Conservation (phyloP, 2,113 vertebrate genomes). For the Orthonyx spaldingii region DNA sequence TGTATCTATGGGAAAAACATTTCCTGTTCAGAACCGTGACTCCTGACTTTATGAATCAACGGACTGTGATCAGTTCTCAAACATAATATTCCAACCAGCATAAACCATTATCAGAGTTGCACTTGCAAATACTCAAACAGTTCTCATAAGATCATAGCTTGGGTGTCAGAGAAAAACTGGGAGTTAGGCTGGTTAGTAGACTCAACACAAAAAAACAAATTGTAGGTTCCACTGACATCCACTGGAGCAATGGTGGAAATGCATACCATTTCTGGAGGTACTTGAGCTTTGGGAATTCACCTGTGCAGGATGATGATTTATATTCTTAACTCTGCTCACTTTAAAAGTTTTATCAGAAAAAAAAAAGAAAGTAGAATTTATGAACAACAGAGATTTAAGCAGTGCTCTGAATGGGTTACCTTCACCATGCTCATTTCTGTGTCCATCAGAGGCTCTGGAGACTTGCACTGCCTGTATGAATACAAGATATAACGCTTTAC, state of each 20-base stretch:
- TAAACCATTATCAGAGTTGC: background rate
- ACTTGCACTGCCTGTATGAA: background rate
- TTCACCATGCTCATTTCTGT: background rate
- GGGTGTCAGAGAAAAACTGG: background rate
- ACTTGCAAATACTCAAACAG: background rate
- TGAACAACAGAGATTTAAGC: background rate
- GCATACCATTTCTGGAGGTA: background rate
- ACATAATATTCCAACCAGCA: background rate
- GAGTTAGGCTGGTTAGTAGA: background rate
- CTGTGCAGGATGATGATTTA: background rate
- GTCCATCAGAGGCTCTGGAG: background rate
- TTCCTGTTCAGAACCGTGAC: background rate
- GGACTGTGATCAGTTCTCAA: background rate
- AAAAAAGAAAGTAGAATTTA: background rate
- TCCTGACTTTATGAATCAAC: background rate
- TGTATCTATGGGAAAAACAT: background rate
- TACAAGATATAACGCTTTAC: background rate
- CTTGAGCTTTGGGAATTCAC: background rate
- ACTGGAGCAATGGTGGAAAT: constrained; percentile 4
- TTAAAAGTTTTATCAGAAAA: background rate
- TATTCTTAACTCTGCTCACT: rapidly evolving
- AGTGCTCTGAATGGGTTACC: background rate
- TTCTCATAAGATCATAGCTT: background rate
- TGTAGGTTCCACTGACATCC: constrained; percentile 23
- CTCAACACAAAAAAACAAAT: background rate